These are phyloP conservation scores for Protobothrops mucrosquamatus DNA, from an alignment of 2,113 vertebrate species.

Conservation along the genomic window DNA sequence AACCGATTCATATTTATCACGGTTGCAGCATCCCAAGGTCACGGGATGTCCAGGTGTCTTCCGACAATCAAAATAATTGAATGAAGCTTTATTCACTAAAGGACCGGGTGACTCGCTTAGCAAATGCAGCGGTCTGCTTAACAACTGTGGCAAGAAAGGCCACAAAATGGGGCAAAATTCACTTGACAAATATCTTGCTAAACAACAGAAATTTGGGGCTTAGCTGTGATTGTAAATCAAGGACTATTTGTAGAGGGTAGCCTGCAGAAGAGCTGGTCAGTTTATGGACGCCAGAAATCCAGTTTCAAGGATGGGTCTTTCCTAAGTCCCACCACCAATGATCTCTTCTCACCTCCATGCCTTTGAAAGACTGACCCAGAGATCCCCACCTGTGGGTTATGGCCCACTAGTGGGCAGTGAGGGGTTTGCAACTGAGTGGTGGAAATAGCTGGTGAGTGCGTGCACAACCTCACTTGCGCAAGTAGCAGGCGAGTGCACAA, in stretches of 20 bases:
- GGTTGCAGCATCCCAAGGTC: not conserved
- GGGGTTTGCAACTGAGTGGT: too few relatives aligned
- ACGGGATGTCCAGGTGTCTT: too few relatives aligned
- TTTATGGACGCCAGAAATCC: not conserved
- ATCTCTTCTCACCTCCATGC: too few relatives aligned
- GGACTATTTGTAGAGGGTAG: not conserved
- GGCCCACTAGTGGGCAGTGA: too few relatives aligned
- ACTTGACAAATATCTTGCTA: not conserved
- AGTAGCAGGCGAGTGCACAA: too few relatives aligned
- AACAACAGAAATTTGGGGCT: not conserved
- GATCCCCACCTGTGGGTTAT: too few relatives aligned
- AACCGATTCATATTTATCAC: not conserved
- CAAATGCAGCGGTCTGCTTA: not conserved
- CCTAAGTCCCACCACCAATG: not conserved
- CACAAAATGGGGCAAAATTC: not conserved
- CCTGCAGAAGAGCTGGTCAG: not conserved
- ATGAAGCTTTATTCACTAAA: not conserved
- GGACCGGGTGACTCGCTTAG: not conserved
- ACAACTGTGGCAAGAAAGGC: not conserved
- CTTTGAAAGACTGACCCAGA: too few relatives aligned
- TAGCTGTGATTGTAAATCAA: not conserved
- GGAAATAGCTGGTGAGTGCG: too few relatives aligned
- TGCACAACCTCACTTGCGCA: too few relatives aligned
- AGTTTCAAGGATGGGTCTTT: not conserved
- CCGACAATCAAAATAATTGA: not conserved